Base-by-base conservation (phyloP, 2,113 vertebrate genomes). In the Cephalopterus ornatus region DNA sequence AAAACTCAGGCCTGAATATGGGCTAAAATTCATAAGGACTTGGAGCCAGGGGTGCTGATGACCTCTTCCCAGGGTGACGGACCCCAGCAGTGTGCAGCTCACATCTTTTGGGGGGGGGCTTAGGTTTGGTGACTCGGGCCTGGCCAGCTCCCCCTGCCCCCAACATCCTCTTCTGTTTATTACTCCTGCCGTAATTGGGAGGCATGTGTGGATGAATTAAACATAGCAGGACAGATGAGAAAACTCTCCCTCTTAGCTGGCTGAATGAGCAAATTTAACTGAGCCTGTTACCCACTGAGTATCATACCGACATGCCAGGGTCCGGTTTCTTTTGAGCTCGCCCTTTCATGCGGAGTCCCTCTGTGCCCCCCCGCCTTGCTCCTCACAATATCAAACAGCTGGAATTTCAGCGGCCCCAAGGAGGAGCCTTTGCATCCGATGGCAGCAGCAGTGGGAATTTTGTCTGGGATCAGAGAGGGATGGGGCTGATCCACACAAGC, bases 201-300 rank as follows among this genome's bases (percentile, higher is more conserved):
- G 71, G 95, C 91, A 91, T 97, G 83, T 93, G 96, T 89, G 80
- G 92, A 88, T 97, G 96, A 97, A 96, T 97, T 96, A 96, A 95
- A 91, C 94, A 95, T 96, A 90, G 93, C 72, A 87, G 83, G 91
- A 91, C 72, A 88, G 97, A 97, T 98, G 97, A 98, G 97, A 98
- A 98, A 98, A 94, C 94, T 97, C 96, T 96, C 95, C 95, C 84
- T 97, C 94, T 95, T 97, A 97, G 96, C 96, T 97, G 97, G 96
- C 97, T 98, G 97, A 98, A 97, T 98, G 97, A 98, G 88, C 98
- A 98, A 98, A 98, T 97, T 98, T 98, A 98, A 98, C 83, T 85
- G 97, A 97, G 97, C 95, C 92, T 97, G 97, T 98, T 97, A 97
- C 97, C 97, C 97, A 98, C 98, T 96, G 98, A 96, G 97, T 93